Base-by-base conservation (phyloP, 2,888 invertebrate species). In the Embidobia sp. region DNA sequence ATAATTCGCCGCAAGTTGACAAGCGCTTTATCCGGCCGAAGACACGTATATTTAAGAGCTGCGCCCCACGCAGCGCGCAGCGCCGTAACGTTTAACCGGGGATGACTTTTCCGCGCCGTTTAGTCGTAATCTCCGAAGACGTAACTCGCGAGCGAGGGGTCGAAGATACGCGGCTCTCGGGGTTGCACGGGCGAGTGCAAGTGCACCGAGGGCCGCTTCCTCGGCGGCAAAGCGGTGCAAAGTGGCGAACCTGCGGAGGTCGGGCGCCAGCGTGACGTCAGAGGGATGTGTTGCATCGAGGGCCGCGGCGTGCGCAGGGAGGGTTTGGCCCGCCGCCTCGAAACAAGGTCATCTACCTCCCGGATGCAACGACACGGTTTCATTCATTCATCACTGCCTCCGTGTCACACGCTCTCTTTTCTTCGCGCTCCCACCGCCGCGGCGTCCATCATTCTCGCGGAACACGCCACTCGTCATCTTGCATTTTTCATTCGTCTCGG, bases 351-450 rank as follows among this genome's bases (percentile, higher is more conserved):
- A 82, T 80, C 80, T 66, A 83, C 86, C 86, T 79, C 81, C 69
- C 31, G 78, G 67, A 73, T 64, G 59, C 79, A 74, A 77, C 59
- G 78, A 64, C 74, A 73, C 76, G 81, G 81, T 83, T 81, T 82
- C 86, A 85, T 86, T 86, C 86, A 86, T 86, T 85, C 81, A 83
- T 86, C 83, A 80, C 83, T 78, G 80, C 82, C 44, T 55, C 84
- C 78, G 81, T 57, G 76, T 64, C 44, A 44, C 44, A 27, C 63
- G 49, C 40, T 49, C 69, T 64, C 55, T 74, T 63, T 63, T 51
- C 53, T 33, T 55, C 42, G 18, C 63, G 27, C 29, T 22, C 3
- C 15, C 31, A 6, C 19, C 10, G n/a, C 6, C 22, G 19, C 51
- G 22, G n/a, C n/a, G n/a, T 49, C 31, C 51, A 55, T 55, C 46